Conservation (phyloP, 2,797 vertebrate genomes). For the Sebastiscus albofasciatus region DNA sequence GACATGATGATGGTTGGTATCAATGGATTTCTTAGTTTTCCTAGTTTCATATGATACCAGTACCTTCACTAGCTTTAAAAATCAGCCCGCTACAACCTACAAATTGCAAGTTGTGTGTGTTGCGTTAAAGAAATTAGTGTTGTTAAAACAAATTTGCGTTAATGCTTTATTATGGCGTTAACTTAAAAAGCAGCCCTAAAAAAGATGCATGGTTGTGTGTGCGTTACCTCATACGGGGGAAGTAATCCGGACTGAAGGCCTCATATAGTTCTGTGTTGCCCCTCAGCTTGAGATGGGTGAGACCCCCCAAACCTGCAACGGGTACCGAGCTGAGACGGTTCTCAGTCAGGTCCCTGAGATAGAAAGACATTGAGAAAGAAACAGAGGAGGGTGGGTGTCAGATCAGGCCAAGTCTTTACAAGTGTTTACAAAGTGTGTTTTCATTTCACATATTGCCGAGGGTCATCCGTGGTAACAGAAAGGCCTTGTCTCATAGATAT, state of each 20-base stretch:
- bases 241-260: conserved; percentile 89
- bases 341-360: conserved; percentile 88
- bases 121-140: too few relatives aligned
- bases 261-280: conserved; percentile 90
- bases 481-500: conserved; percentile 26
- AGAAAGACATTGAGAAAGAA: conserved; percentile 5
- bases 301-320: conserved; percentile 85
- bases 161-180: too few relatives aligned
- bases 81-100: too few relatives aligned
- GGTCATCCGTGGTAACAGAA: conserved; percentile 24
- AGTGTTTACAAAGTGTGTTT: conserved; percentile 31
- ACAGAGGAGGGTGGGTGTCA: background rate
- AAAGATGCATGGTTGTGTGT: background rate
- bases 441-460: conserved; percentile 28
- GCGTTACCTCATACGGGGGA: conserved; percentile 92
- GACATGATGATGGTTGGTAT: too few relatives aligned
- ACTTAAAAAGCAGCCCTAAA: too few relatives aligned
- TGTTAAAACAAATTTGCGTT: too few relatives aligned
- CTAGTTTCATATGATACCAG: too few relatives aligned
- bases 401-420: conserved; percentile 4
- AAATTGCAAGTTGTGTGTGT: too few relatives aligned
- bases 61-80: too few relatives aligned
- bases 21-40: too few relatives aligned
- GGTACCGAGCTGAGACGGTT: conserved; percentile 88
- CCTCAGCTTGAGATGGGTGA: conserved; percentile 93